phyloP scores from a whole-genome alignment of 1,140 invertebrate species.

The Antheraea pernyi region DNA sequence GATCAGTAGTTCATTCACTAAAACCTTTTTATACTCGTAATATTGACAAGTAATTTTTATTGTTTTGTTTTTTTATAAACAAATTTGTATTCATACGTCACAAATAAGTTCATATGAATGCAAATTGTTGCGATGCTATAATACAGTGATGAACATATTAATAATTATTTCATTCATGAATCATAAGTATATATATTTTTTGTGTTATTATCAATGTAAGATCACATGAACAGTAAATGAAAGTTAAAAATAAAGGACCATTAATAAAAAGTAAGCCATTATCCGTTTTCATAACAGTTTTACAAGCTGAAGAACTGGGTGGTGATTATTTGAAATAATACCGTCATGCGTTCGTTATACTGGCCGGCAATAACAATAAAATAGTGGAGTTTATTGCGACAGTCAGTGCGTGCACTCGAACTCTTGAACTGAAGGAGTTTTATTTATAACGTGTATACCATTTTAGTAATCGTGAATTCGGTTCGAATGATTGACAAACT shows the following conservation, averaged over 20 bases:
- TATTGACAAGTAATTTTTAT: too few relatives aligned
- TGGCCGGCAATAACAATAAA: slow-evolving; percentile 50
- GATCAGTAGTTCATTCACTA: too few relatives aligned
- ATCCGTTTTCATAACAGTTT: neutral
- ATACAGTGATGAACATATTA: too few relatives aligned
- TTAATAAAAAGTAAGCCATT: neutral
- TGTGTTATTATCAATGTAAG: too few relatives aligned
- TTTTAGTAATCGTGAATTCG: neutral
- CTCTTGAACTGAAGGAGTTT: neutral
- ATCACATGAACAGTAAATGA: neutral
- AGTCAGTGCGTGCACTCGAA: slow-evolving; percentile 27
- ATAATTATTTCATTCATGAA: too few relatives aligned
- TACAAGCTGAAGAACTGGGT: neutral
- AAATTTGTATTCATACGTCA: too few relatives aligned
- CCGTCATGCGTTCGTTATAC: slow-evolving; percentile 37
- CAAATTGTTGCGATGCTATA: too few relatives aligned
- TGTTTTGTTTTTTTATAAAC: too few relatives aligned
- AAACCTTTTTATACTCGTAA: too few relatives aligned
- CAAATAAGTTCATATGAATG: too few relatives aligned
- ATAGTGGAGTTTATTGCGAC: slow-evolving; percentile 47
- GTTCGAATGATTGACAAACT: neutral
- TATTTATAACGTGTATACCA: neutral
- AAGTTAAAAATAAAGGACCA: neutral
- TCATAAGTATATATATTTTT: too few relatives aligned
- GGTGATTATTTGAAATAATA: slow-evolving; percentile 35